A percentile compares a stretch with the other conserved stretches of the same genome.
Evolutionary conservation across 2,888 invertebrate species (phyloP).

Genomic region (Hemithea aestivaria): DNA sequence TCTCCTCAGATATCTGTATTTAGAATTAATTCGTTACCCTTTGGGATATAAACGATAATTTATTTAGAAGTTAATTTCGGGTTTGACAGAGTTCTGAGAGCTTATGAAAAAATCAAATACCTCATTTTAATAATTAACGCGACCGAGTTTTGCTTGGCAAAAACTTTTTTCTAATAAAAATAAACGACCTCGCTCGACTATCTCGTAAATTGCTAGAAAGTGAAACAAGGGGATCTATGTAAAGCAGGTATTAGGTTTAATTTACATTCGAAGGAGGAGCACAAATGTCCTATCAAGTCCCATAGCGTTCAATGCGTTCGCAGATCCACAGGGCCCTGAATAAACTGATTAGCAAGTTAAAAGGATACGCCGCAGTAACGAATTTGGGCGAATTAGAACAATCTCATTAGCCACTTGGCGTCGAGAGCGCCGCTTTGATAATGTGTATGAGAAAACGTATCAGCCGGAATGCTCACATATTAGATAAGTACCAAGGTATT

Average conservation of each 20-base stretch:
- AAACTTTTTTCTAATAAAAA: too few relatives aligned
- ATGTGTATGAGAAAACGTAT: slow-evolving; percentile 24
- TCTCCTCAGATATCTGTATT: too few relatives aligned
- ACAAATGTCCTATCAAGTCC: slow-evolving; percentile 30
- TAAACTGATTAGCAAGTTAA: slow-evolving; percentile 68
- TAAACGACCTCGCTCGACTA: too few relatives aligned
- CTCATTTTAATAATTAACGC: background rate
- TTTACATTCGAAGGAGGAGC: slow-evolving; percentile 40
- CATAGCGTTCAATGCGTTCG: slow-evolving; percentile 40
- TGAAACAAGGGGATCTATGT: too few relatives aligned
- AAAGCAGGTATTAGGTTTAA: slow-evolving; percentile 29
- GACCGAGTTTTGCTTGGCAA: background rate
- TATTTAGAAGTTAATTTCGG: too few relatives aligned
- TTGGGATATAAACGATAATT: too few relatives aligned
- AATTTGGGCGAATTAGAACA: slow-evolving; percentile 58
- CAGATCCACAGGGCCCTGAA: slow-evolving; percentile 53
- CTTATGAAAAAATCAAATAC: too few relatives aligned
- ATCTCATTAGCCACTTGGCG: slow-evolving; percentile 52
- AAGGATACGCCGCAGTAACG: slow-evolving; percentile 49
- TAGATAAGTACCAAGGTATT: too few relatives aligned
- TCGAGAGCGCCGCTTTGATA: slow-evolving; percentile 42
- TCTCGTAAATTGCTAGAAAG: too few relatives aligned
- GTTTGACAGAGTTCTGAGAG: too few relatives aligned
- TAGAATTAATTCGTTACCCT: too few relatives aligned
- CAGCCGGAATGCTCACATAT: background rate